Evolutionary conservation across 2,888 invertebrate genomes (phyloP), one percentile per base, ranked within the genome.

Genomic region (Odontocerum albicorne): DNA sequence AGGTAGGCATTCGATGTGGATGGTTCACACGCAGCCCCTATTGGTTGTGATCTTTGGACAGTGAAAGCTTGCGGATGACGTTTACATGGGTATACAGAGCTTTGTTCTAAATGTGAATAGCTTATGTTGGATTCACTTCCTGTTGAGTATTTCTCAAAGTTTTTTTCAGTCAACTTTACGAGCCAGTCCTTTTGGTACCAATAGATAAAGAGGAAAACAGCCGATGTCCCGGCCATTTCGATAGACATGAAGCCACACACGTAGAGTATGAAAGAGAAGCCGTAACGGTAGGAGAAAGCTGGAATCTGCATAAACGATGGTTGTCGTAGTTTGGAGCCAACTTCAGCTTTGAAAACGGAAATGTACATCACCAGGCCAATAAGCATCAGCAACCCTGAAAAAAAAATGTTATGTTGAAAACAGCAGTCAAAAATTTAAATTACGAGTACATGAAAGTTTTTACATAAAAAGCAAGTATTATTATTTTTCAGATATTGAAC

Each of bases 321-420:
- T 56, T 92, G 87, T 58, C 90, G 82, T 55, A 94, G 77, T 72
- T 94, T 94, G 66, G 88, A 87, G 38, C 92, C 92, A 39, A 94
- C 84, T 82, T 94, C 93, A 7, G 92, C 88, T 73, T 94, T 94
- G 71, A 94, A 88, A 66, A 92, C 87, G 52, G 93, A 92, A 77
- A 94, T 92, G 82, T 93, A 94, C 82, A 93, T 91, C 67, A 94
- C 91, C 71, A 94, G 84, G 43, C 92, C 94, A 64, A 91, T 88
- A 65, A 94, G 82, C 90, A 94, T 92, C 63, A 92, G 80, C 61
- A 94, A 79, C 70, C 93, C 94, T 93, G 77, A 46, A 81, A 80
- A 38, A 62, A 62, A 57, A 62, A 55, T n/a, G n/a, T n/a, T n/a
- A n/a, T n/a, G n/a, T n/a, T n/a, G n/a, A n/a, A n/a, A n/a, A n/a